phyloP scores from a whole-genome alignment of 1,140 invertebrate genomes.

The Chrysomallon squamiferum region DNA sequence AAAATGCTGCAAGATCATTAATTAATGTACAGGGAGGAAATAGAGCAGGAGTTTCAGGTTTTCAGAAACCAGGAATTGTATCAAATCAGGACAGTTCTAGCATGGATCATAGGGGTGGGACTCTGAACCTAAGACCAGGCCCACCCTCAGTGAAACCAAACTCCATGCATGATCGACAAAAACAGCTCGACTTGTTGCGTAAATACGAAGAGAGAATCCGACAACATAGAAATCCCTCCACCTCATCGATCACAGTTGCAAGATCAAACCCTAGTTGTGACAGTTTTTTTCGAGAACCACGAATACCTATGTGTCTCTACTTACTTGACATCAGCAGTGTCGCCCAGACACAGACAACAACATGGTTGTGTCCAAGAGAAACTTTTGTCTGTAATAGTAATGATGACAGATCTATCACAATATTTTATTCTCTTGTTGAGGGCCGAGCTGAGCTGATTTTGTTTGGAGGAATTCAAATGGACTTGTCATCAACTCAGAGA shows the following conservation, averaged over 20 bases:
- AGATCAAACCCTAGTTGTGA: background rate
- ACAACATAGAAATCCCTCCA: slow-evolving; percentile 36
- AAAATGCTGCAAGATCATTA: too few species aligned
- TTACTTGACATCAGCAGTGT: slow-evolving; percentile 84
- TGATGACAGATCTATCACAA: slow-evolving; percentile 74
- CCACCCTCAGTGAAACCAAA: slow-evolving; percentile 61
- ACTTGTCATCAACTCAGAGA: slow-evolving; percentile 48
- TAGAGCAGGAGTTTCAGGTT: too few species aligned
- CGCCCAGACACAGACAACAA: slow-evolving; percentile 67
- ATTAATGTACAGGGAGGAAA: too few species aligned
- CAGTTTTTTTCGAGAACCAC: background rate
- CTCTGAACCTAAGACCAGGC: slow-evolving; percentile 23
- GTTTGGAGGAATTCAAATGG: slow-evolving; percentile 82
- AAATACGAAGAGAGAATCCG: slow-evolving; percentile 70
- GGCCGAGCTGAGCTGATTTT: slow-evolving; percentile 92
- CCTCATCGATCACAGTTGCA: slow-evolving; percentile 11
- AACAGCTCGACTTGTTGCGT: slow-evolving; percentile 70
- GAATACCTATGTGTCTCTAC: slow-evolving; percentile 76
- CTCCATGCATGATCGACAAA: slow-evolving; percentile 66
- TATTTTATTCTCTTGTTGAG: slow-evolving; percentile 86
- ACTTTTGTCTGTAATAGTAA: slow-evolving; percentile 66
- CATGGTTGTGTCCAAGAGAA: slow-evolving; percentile 76
- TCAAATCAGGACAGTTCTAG: background rate
- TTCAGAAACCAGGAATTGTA: too few species aligned
- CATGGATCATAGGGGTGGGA: background rate